These are phyloP conservation scores for Coluber constrictor DNA, from an alignment of 2,797 vertebrate genomes.

Conservation along the genomic window DNA sequence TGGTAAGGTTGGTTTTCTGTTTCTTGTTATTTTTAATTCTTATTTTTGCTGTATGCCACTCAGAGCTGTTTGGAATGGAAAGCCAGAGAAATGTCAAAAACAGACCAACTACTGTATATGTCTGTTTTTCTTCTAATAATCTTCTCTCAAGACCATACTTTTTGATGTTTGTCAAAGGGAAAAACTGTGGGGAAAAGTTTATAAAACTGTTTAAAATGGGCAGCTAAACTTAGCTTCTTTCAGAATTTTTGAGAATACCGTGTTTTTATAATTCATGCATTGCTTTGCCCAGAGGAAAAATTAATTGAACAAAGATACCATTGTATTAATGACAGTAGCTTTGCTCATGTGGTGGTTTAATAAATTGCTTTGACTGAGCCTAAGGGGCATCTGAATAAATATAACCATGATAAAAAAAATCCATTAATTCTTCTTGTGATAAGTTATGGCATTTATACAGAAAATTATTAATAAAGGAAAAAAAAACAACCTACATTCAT, in stretches of 20 bases:
- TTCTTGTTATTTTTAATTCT: neutral
- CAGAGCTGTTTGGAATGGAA: neutral
- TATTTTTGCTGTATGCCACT: neutral
- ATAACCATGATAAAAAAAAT: slow-evolving; percentile 1
- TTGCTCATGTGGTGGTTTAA: neutral
- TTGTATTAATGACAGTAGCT: neutral
- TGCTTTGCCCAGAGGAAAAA: neutral
- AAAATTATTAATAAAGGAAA: neutral
- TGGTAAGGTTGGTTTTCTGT: neutral
- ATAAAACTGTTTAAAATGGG: neutral
- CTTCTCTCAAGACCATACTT: neutral
- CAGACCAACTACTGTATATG: neutral
- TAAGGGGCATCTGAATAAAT: slow-evolving; percentile 2
- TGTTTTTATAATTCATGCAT: neutral
- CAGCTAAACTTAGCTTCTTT: neutral
- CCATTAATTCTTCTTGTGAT: slow-evolving; percentile 3
- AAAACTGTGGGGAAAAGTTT: neutral
- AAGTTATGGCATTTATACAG: slow-evolving; percentile 3
- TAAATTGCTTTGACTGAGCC: neutral
- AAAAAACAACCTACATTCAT: neutral
- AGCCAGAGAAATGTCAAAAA: neutral
- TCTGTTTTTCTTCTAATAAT: neutral
- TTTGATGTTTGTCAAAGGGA: neutral
- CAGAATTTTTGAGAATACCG: neutral
- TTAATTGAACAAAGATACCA: neutral